Conservation (phyloP, 2,888 invertebrate genomes). For the Lycophotia porphyrea region DNA sequence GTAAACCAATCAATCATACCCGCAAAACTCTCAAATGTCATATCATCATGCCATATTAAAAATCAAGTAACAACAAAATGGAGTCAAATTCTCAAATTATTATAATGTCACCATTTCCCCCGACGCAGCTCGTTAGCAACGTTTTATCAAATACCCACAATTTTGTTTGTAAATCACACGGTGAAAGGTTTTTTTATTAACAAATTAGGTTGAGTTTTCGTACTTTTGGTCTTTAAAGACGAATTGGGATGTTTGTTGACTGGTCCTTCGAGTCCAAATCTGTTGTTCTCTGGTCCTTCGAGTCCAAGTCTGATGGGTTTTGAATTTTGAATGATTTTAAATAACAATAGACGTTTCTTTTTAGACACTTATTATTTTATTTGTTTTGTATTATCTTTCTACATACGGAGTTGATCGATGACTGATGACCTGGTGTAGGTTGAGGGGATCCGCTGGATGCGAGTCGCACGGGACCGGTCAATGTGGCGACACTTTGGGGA, state of each 20-base stretch:
- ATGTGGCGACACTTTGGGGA: too few relatives aligned
- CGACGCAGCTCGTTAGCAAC: conserved; percentile 50
- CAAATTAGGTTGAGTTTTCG: conserved; percentile 24
- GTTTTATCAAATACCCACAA: conserved; percentile 60
- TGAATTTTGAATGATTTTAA: background rate
- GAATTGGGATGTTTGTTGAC: background rate
- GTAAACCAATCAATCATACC: conserved; percentile 8
- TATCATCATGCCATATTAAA: conserved; percentile 40
- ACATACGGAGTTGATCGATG: too few relatives aligned
- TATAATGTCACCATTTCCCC: conserved; percentile 54
- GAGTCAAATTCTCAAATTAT: conserved; percentile 55
- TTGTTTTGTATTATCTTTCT: background rate
- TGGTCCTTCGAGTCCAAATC: conserved; percentile 20
- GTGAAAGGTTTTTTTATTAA: conserved; percentile 32
- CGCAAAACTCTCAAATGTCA: conserved; percentile 1
- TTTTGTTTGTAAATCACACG: conserved; percentile 55
- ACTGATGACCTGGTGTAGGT: too few relatives aligned
- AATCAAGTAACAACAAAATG: conserved; percentile 47
- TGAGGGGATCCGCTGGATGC: too few relatives aligned
- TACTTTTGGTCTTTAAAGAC: conserved; percentile 1
- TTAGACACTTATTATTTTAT: too few relatives aligned
- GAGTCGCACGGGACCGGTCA: too few relatives aligned
- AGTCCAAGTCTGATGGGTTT: background rate
- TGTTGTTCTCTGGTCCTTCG: conserved; percentile 8
- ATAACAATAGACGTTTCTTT: background rate